Evolutionary conservation across 2,888 invertebrate genomes (phyloP).

Genomic region (Zelleria hepariella): DNA sequence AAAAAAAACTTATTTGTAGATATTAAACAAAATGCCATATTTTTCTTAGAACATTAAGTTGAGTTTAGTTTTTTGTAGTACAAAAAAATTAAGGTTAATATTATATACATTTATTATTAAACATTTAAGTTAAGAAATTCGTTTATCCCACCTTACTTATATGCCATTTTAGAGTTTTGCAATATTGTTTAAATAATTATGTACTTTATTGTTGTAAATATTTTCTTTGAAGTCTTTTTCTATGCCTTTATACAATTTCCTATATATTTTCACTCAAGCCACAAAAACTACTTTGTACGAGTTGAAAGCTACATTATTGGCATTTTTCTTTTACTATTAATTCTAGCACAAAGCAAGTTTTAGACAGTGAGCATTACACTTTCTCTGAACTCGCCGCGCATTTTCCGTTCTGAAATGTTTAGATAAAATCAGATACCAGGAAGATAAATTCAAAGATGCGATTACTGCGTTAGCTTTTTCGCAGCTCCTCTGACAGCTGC

Average conservation of each 20-base stretch:
- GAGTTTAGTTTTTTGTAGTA: conserved; percentile 25
- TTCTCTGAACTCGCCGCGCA: too few species aligned
- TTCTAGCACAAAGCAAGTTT: too few species aligned
- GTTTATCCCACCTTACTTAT: conserved; percentile 29
- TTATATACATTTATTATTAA: neutral
- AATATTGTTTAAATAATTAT: conserved; percentile 14
- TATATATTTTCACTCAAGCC: neutral
- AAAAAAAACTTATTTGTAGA: conserved; percentile 7
- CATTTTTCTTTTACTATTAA: too few species aligned
- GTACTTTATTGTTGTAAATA: neutral
- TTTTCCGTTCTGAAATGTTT: too few species aligned
- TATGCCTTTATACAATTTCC: neutral
- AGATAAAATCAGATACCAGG: too few species aligned
- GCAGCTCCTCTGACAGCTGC: too few species aligned
- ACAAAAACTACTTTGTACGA: neutral
- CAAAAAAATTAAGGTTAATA: conserved; percentile 28
- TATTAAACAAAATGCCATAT: conserved; percentile 34
- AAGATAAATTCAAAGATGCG: too few species aligned
- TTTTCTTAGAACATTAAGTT: conserved; percentile 21
- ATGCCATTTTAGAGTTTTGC: conserved; percentile 19
- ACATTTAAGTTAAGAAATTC: conserved; percentile 9
- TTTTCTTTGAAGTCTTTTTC: neutral
- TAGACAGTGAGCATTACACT: too few species aligned
- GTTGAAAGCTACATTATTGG: too few species aligned
- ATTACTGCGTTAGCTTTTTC: too few species aligned